Base-by-base conservation (phyloP, 2,113 vertebrate genomes). In the Lagopus muta region DNA sequence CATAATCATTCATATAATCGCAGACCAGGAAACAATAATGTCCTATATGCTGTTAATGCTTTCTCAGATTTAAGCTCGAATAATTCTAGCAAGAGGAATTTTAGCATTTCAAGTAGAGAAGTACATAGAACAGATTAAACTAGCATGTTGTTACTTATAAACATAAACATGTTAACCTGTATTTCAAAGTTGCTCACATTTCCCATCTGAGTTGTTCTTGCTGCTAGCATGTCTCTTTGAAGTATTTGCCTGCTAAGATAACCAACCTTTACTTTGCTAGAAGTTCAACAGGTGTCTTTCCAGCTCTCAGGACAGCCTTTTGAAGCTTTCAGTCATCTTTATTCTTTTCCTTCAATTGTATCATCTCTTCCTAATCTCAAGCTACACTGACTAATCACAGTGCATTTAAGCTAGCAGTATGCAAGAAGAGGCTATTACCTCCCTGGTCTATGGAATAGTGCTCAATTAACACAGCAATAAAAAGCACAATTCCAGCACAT, bases 401-500 rank as follows among this genome's bases (percentile, higher is more conserved):
- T 0, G 28, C 10, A 67, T 60, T 30, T 40, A 54, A 90, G 73
- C 6, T 72, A 67, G 42, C 69, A 43, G 25, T 0, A 18, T 58
- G 62, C 36, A 82, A 65, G 43, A 42, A 40, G 38, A 74, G 9
- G 27, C 16, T 57, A 2, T 8, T 14, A 21, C 66, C 12, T 5
- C 7, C 21, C 6, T 15, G 11, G 22, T 27, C 60, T 22, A 8
- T 11, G n/a, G 19, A 34, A 30, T 0, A 22, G 43, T 2, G 24
- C 27, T 61, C 57, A 0, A 3, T 36, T 54, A 77, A 43, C 0
- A 8, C 30, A 85, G 27, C 52, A 27, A 2, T 14, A 22, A 58
- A 15, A 1, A 78, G 42, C 22, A n/a, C 61, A 32, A n/a, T 71
- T 25, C 19, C 50, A 86, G 5, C 8, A 1, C 0, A 1, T 0